phyloP scores from a whole-genome alignment of 2,113 vertebrate species.

The Microtus oregoni region DNA sequence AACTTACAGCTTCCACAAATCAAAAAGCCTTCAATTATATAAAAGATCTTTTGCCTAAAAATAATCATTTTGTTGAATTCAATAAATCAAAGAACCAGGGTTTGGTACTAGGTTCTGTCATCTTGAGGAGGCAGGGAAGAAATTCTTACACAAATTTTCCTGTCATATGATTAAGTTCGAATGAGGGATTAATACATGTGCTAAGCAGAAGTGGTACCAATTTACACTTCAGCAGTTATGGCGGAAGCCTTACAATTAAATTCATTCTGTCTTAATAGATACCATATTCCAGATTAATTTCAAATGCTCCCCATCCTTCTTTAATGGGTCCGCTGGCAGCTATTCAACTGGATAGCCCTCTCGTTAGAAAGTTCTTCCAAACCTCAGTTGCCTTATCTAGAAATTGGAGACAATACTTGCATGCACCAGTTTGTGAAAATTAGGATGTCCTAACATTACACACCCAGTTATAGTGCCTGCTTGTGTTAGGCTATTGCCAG shows the following conservation, averaged over 20 bases:
- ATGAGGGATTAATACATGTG: constrained; percentile 24
- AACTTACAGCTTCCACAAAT: not conserved
- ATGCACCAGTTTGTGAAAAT: not conserved
- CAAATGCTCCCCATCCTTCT: constrained; percentile 6
- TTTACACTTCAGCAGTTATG: constrained; percentile 31
- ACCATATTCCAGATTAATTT: constrained; percentile 27
- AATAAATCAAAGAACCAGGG: not conserved
- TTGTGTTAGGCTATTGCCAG: not conserved
- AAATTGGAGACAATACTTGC: not conserved
- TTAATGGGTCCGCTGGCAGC: not conserved
- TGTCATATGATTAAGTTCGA: constrained; percentile 58
- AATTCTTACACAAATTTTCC: constrained; percentile 21
- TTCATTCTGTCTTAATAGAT: constrained; percentile 5
- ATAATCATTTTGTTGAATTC: constrained; percentile 13
- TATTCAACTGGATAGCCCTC: not conserved
- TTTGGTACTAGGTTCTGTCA: not conserved
- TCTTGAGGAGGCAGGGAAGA: not conserved
- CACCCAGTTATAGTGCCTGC: not conserved
- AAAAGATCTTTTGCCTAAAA: constrained; percentile 28
- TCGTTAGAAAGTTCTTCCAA: constrained; percentile 6
- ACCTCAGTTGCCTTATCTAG: not conserved
- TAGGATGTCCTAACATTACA: not conserved
- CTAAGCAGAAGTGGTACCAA: constrained; percentile 42
- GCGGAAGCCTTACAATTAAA: constrained; percentile 6
- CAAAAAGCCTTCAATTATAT: constrained; percentile 14